phyloP scores from a whole-genome alignment of 2,888 invertebrate genomes.

The Pyralis farinalis region DNA sequence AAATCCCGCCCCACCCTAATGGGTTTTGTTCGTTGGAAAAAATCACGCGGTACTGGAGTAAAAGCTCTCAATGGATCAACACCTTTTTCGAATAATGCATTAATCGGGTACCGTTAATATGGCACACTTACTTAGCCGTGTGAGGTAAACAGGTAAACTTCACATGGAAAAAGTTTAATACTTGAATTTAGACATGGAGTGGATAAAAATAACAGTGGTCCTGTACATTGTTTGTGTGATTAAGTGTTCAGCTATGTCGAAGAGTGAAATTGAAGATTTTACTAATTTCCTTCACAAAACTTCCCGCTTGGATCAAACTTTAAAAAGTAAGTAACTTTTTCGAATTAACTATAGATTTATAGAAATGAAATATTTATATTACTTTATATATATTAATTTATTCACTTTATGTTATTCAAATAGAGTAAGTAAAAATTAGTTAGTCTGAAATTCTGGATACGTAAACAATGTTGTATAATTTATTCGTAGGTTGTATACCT shows the following conservation, averaged over 20 bases:
- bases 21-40: conserved; percentile 65
- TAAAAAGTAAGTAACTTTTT: conserved; percentile 58
- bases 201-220: conserved; percentile 40
- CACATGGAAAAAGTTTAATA: conserved; percentile 3
- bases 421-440: too few species aligned
- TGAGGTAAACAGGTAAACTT: conserved; percentile 21
- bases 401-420: too few species aligned
- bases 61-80: conserved; percentile 15
- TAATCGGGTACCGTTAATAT: conserved; percentile 44
- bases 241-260: conserved; percentile 55
- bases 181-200: conserved; percentile 35
- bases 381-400: too few species aligned
- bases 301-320: conserved; percentile 61
- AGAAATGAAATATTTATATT: too few species aligned
- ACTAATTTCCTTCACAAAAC: conserved; percentile 59
- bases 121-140: conserved; percentile 42
- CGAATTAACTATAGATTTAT: too few species aligned
- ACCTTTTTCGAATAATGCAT: background rate
- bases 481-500: too few species aligned
- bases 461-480: too few species aligned
- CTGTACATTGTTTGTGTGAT: conserved; percentile 46
- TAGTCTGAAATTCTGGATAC: too few species aligned
- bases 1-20: conserved; percentile 62
- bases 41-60: conserved; percentile 45
- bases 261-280: conserved; percentile 65